phyloP scores from a whole-genome alignment of 1,140 invertebrate species.

The Lordiphosa clarofinis region DNA sequence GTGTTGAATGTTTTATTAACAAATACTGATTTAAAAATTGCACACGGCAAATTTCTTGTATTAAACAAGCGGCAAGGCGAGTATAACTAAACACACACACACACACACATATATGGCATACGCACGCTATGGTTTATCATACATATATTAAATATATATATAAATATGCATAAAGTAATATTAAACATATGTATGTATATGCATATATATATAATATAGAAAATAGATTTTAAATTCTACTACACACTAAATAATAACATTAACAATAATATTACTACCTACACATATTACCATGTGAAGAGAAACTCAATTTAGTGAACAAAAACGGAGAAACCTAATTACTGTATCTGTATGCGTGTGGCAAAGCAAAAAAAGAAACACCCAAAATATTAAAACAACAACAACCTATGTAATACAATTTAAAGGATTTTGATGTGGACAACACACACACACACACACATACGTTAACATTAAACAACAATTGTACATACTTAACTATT shows the following conservation, averaged over 20 bases:
- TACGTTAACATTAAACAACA: conserved; percentile 24
- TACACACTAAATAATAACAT: conserved; percentile 38
- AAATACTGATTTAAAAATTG: conserved; percentile 38
- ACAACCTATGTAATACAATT: conserved; percentile 50
- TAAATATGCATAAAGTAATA: conserved; percentile 30
- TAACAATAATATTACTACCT: conserved; percentile 25
- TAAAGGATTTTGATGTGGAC: conserved; percentile 40
- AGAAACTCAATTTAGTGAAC: conserved; percentile 51
- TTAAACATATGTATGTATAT: conserved; percentile 27
- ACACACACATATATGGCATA: conserved; percentile 49
- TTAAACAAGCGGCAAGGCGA: conserved; percentile 40
- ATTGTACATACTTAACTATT: conserved; percentile 73
- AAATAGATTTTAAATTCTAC: conserved; percentile 68
- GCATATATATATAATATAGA: conserved; percentile 42
- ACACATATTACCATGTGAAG: conserved; percentile 50
- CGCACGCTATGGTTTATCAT: conserved; percentile 56
- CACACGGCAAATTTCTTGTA: conserved; percentile 68
- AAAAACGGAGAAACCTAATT: conserved; percentile 32
- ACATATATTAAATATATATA: conserved; percentile 52
- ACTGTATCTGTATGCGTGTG: conserved; percentile 23
- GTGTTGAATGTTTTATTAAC: too few species aligned
- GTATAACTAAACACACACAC: conserved; percentile 47
- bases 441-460: conserved; percentile 1
- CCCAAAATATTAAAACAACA: conserved; percentile 2
- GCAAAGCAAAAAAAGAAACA: conserved; percentile 16